Evolutionary conservation across 1,140 invertebrate genomes (phyloP), one percentile per base, ranked within the genome.

Genomic region (Sycobia sp.): DNA sequence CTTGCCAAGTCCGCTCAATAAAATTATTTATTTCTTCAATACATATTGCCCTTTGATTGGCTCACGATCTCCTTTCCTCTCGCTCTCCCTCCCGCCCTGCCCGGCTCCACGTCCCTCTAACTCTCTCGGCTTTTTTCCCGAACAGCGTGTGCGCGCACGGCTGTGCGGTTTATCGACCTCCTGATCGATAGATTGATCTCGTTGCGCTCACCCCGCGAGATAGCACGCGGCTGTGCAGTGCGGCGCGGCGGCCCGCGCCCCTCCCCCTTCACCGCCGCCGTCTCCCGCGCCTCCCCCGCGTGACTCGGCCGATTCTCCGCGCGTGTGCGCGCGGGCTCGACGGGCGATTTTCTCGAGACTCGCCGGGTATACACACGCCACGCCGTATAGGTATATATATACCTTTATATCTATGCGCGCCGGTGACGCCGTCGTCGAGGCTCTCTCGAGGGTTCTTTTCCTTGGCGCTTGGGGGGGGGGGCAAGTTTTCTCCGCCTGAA

Each of bases 261-360:
- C 14, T 20, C 13, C n/a, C 56, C 44, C 29, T 13, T 44, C 29
- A n/a, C 49, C 41, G 11, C 39, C 32, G 36, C 22, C 34, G 25
- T 13, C 54, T 25, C 41, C 20, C 5, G 5, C 29, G 29, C 27
- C 25, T 22, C 23, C 16, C 43, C 38, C 41, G 44, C 53, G 59
- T 64, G 61, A 73, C 57, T 71, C 62, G 64, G 51, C 64, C 64
- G 67, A 71, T 73, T 71, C 69, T 65, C 71, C 65, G n/a, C n/a
- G n/a, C n/a, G n/a, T n/a, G n/a, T n/a, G n/a, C n/a, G n/a, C n/a
- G n/a, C n/a, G 59, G 54, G 25, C 54, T 39, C 61, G 29, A 16
- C 57, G 29, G 47, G 44, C 53, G 27, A 39, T 63, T 56, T 63
- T 50, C 53, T 63, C 38, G 27, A 36, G 62, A 36, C 25, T 11